These are phyloP conservation scores for Oeneis ivallda DNA, from an alignment of 2,888 invertebrate genomes.

Conservation along the genomic window DNA sequence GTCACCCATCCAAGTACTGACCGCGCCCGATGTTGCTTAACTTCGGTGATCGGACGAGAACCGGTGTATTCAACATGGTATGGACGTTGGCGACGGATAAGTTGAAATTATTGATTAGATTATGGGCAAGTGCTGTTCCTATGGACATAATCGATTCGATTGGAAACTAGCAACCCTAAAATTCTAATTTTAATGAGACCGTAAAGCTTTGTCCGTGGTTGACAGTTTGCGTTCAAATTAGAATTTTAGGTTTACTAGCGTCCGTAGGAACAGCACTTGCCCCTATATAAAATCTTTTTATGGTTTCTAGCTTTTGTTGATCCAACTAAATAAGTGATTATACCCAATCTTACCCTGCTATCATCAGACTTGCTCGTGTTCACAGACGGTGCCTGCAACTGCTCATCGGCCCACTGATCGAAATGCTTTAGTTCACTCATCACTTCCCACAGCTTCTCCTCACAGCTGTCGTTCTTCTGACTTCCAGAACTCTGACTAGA, in stretches of 20 bases:
- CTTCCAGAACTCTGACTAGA: slow-evolving; percentile 56
- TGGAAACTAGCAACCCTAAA: too few relatives aligned
- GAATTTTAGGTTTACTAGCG: too few relatives aligned
- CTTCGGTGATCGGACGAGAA: slow-evolving; percentile 79
- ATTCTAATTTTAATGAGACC: too few relatives aligned
- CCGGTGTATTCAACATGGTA: slow-evolving; percentile 75
- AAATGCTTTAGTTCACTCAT: slow-evolving; percentile 71
- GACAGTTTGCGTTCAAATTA: too few relatives aligned
- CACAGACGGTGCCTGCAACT: slow-evolving; percentile 56
- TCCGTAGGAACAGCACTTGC: too few relatives aligned
- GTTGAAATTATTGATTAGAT: background rate
- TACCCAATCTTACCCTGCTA: slow-evolving; percentile 59
- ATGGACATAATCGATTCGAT: too few relatives aligned
- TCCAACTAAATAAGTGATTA: background rate
- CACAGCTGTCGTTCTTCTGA: slow-evolving; percentile 51
- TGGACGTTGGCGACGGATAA: slow-evolving; percentile 54
- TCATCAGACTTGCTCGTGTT: slow-evolving; percentile 65
- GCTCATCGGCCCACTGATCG: slow-evolving; percentile 74
- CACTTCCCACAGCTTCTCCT: slow-evolving; percentile 69
- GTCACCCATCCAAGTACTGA: slow-evolving; percentile 79
- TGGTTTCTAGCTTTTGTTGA: too few relatives aligned
- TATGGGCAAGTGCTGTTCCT: too few relatives aligned
- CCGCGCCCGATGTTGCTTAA: slow-evolving; percentile 75
- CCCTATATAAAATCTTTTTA: too few relatives aligned
- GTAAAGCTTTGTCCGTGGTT: too few relatives aligned